Conservation (phyloP, 2,797 vertebrate genomes). For the Sebastes vulpes region DNA sequence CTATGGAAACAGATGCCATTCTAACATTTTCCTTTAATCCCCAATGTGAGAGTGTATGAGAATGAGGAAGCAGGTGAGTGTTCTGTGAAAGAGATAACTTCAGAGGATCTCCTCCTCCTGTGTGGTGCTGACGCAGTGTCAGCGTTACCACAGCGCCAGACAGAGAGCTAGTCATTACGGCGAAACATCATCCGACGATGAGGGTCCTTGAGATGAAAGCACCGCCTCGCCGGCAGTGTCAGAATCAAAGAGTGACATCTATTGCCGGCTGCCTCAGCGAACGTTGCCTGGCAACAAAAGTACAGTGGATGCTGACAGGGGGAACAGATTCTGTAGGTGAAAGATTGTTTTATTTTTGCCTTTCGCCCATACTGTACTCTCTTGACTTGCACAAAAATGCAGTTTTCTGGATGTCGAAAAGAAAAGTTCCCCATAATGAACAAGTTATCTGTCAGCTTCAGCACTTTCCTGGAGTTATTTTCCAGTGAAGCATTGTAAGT, state of each 20-base stretch:
- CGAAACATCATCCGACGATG: constrained; percentile 6
- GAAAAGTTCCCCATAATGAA: neutral
- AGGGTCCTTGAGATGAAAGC: constrained; percentile 57
- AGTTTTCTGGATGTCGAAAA: neutral
- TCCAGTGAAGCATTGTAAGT: too few species aligned
- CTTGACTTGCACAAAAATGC: neutral
- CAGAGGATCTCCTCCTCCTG: constrained; percentile 7
- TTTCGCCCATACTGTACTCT: neutral
- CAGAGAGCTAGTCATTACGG: constrained; percentile 17
- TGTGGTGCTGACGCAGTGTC: constrained; percentile 3
- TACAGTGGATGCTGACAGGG: neutral
- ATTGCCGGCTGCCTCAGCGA: neutral
- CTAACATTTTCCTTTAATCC: neutral
- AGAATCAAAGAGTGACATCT: constrained; percentile 55
- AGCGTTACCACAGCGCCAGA: constrained; percentile 27
- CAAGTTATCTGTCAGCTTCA: neutral
- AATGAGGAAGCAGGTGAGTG: neutral
- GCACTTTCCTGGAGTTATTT: too few species aligned
- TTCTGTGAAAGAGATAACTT: neutral
- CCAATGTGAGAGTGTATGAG: neutral
- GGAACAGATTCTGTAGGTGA: neutral
- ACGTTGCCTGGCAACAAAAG: constrained; percentile 52
- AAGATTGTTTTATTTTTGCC: neutral
- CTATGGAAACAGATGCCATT: neutral
- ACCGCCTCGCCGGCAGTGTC: constrained; percentile 8